Percentiles rank a stretch among this genome's conserved stretches.
These are phyloP conservation scores for Melinaea menophilus DNA, from an alignment of 2,888 invertebrate species.

Conservation along the genomic window DNA sequence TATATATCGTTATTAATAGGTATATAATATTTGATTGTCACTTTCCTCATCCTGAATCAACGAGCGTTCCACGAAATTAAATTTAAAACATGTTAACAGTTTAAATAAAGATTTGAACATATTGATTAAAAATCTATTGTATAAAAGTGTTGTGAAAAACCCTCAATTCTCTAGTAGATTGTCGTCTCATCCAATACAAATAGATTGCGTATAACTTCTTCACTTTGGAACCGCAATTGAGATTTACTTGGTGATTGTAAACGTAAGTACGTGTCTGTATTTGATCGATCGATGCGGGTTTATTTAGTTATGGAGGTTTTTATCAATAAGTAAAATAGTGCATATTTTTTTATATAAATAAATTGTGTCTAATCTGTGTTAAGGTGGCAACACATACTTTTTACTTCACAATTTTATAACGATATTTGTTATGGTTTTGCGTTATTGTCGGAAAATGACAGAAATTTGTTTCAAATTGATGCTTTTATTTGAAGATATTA, in stretches of 20 bases:
- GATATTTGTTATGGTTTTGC: too few relatives aligned
- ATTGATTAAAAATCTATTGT: neutral
- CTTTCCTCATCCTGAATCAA: neutral
- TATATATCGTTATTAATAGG: too few relatives aligned
- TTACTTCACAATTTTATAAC: too few relatives aligned
- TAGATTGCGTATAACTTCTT: slow-evolving; percentile 32
- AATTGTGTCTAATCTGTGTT: too few relatives aligned
- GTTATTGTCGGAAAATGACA: too few relatives aligned
- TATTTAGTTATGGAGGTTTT: slow-evolving; percentile 16
- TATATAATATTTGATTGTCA: too few relatives aligned
- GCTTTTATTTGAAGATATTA: too few relatives aligned
- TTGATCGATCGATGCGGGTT: slow-evolving; percentile 28
- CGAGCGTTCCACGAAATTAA: neutral
- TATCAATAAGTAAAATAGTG: slow-evolving; percentile 10
- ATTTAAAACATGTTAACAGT: neutral
- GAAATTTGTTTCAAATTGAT: too few relatives aligned
- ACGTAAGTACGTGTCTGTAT: slow-evolving; percentile 33
- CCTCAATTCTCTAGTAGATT: neutral
- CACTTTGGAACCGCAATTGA: slow-evolving; percentile 39
- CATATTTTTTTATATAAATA: too few relatives aligned
- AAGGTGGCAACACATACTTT: too few relatives aligned
- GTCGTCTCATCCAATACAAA: slow-evolving; percentile 4
- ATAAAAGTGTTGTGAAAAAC: neutral
- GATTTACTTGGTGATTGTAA: slow-evolving; percentile 34
- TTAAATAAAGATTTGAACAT: neutral